Evolutionary conservation across 2,888 invertebrate genomes (phyloP), one percentile per base, ranked within the genome.

Genomic region (Hipparchia sbordonii): DNA sequence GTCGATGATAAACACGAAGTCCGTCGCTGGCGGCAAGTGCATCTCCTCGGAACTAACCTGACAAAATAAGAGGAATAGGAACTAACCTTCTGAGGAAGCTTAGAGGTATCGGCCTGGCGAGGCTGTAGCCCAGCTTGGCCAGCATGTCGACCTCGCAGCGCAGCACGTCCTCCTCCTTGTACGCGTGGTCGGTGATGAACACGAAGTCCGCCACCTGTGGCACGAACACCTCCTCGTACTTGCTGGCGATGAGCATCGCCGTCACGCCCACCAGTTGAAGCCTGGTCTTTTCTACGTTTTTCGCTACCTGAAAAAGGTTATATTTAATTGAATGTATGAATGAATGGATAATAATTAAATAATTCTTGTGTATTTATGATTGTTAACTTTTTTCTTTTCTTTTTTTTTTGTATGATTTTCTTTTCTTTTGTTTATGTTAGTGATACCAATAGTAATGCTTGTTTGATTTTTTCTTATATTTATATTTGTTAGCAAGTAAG

Each of bases 201-300:
- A 97, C 97, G 91, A 98, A 98, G 89, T 99, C 99, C 6, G 91
- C 93, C 39, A 98, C 95, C 62, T 97, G 97, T 0, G 99, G 98
- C 1, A 97, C 95, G 82, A 96, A 98, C 82, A 98, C 96, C 93
- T 99, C 99, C 90, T 99, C 99, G 83, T 98, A 99, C 88, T 99
- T 99, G 83, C 97, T 96, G 0, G 99, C 98, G 70, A 99, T 95
- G 82, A 98, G 96, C 95, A 99, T 95, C 0, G 98, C 96, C 0
- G 98, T 96, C 0, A 98, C 96, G 4, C 98, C 99, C 10, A 98
- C 97, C 77, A 99, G 92, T 85, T 99, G 99, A 73, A 99, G 94
- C 79, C 96, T 95, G 77, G 95, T 95, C 77, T 96, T 95, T 70
- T 95, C 94, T 51, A 97, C 95, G 23, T 95, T 94, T 65, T 94